phyloP scores from a whole-genome alignment of 2,888 invertebrate genomes.

The Bimastos eiseni region DNA sequence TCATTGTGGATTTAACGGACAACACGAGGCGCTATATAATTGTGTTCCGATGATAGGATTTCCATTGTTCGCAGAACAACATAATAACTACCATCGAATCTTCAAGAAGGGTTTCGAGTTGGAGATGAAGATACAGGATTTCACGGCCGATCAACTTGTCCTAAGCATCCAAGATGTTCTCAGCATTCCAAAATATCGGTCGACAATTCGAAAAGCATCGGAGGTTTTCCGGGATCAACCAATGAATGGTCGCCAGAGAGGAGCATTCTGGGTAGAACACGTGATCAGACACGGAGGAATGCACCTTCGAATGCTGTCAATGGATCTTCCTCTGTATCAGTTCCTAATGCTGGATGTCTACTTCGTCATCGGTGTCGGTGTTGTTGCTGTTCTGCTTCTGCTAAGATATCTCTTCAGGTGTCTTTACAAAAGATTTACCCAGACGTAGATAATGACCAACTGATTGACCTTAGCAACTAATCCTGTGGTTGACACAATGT shows the following conservation, averaged over 20 bases:
- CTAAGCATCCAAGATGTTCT: constrained; percentile 39
- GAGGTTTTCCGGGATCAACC: constrained; percentile 38
- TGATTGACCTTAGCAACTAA: neutral
- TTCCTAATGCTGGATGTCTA: constrained; percentile 43
- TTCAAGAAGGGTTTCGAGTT: constrained; percentile 25
- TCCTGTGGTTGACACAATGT: no score
- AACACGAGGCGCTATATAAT: constrained; percentile 32
- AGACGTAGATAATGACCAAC: neutral
- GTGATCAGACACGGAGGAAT: constrained; percentile 48
- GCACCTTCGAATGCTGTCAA: constrained; percentile 43
- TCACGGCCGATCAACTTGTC: constrained; percentile 39
- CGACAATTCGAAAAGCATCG: constrained; percentile 41
- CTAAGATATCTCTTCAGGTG: neutral
- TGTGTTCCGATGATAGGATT: constrained; percentile 33
- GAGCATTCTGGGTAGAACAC: constrained; percentile 49
- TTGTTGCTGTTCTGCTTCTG: constrained; percentile 24
- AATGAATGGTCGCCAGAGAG: constrained; percentile 42
- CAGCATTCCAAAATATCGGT: constrained; percentile 36
- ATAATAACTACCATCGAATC: constrained; percentile 22
- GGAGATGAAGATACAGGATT: constrained; percentile 27
- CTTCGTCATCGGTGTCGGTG: constrained; percentile 46
- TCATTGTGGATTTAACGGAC: constrained; percentile 35
- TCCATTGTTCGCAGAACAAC: constrained; percentile 27
- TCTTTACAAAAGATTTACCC: neutral
- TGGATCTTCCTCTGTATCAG: constrained; percentile 46